A percentile compares a stretch with the other conserved stretches of the same genome.
phyloP scores from a whole-genome alignment of 2,797 vertebrate genomes.

The Falco columbarius region DNA sequence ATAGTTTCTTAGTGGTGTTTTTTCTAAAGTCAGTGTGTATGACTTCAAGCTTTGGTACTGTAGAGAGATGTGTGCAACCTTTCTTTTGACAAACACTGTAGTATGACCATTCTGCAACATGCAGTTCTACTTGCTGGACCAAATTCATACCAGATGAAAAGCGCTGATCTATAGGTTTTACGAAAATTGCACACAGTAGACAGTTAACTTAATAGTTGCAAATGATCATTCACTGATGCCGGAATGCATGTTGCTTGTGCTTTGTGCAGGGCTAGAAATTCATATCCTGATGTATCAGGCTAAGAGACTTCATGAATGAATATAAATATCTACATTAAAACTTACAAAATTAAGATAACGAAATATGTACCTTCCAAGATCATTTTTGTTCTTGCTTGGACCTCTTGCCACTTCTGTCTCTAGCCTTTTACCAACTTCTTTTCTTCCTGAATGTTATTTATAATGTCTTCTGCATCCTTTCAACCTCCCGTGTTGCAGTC shows the following conservation, averaged over 20 bases:
- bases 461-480: not conserved
- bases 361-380: not conserved
- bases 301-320: not conserved
- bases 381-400: not conserved
- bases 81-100: not conserved
- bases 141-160: not conserved
- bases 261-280: not conserved
- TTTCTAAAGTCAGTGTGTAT: not conserved
- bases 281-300: not conserved
- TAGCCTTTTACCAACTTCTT: not conserved
- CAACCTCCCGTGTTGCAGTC: not conserved
- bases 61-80: not conserved
- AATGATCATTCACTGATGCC: not conserved
- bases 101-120: not conserved
- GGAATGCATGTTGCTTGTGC: not conserved
- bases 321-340: not conserved
- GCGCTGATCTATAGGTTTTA: not conserved
- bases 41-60: not conserved
- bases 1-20: not conserved
- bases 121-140: not conserved
- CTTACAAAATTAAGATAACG: not conserved
- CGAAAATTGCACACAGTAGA: not conserved
- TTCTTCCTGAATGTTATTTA: not conserved
- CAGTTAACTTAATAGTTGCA: not conserved
- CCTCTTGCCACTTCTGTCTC: not conserved